phyloP scores from a whole-genome alignment of 2,113 vertebrate genomes.

The Heptranchias perlo region DNA sequence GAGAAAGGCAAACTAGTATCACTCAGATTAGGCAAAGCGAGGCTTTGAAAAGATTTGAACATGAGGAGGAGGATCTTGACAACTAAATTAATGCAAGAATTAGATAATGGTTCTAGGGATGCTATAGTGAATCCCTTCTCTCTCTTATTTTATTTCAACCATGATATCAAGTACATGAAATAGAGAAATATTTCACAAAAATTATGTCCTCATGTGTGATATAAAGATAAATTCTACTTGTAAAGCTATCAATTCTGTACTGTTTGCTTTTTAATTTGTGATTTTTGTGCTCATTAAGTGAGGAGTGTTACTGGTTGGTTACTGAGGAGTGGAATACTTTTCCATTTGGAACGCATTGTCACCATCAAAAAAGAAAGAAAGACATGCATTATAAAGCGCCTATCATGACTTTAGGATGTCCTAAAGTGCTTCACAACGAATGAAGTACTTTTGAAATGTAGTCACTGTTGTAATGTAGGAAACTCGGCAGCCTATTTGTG shows the following conservation, averaged over 20 bases:
- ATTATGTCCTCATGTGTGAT: not conserved
- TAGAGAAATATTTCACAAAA: not conserved
- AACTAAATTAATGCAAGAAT: not conserved
- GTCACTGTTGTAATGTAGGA: too few relatives aligned
- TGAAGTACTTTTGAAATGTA: too few relatives aligned
- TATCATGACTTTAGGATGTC: too few relatives aligned
- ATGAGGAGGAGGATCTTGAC: too few relatives aligned
- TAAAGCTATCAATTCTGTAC: not conserved
- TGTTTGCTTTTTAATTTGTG: not conserved
- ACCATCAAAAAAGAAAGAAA: not conserved
- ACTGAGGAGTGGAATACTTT: too few relatives aligned
- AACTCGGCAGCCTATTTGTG: too few relatives aligned
- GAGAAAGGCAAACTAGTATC: not conserved
- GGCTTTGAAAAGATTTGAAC: too few relatives aligned
- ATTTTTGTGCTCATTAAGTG: not conserved
- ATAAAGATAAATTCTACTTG: not conserved
- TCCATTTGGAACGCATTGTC: not conserved
- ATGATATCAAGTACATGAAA: not conserved
- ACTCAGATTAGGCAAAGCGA: not conserved
- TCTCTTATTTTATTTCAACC: not conserved
- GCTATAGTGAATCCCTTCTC: too few relatives aligned
- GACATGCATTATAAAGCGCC: too few relatives aligned
- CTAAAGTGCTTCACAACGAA: too few relatives aligned
- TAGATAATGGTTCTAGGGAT: not conserved
- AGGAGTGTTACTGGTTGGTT: too few relatives aligned